Conservation (phyloP, 2,113 vertebrate species). For the Zingel zingel region DNA sequence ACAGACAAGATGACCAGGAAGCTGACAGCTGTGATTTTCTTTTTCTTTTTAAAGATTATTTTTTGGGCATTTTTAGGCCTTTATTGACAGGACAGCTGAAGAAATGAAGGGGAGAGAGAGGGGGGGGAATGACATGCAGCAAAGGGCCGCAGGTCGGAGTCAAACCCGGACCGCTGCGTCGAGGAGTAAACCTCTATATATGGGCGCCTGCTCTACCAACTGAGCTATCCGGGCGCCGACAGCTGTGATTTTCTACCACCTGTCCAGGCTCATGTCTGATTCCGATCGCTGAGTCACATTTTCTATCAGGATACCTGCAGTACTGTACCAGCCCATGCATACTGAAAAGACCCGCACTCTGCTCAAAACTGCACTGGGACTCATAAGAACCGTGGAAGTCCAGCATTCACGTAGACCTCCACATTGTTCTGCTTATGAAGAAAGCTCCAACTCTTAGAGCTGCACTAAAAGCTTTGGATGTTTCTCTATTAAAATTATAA, state of each 20-base stretch:
- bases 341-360: background rate
- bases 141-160: too few species aligned
- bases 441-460: background rate
- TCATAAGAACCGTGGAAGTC: background rate
- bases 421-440: too few species aligned
- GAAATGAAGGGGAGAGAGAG: too few species aligned
- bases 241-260: background rate
- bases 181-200: too few species aligned
- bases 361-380: background rate
- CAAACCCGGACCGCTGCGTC: too few species aligned
- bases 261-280: background rate
- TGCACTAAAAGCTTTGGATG: background rate
- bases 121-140: too few species aligned
- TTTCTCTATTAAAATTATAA: background rate
- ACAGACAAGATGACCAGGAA: background rate
- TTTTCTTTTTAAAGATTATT: too few species aligned
- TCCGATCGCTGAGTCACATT: background rate
- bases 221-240: background rate
- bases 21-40: background rate
- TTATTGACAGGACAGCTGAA: too few species aligned
- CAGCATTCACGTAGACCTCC: background rate
- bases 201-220: too few species aligned
- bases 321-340: background rate
- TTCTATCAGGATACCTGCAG: constrained; percentile 11
- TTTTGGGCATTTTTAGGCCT: too few species aligned